phyloP scores from a whole-genome alignment of 2,888 invertebrate species.

The Gryllus longicercus region DNA sequence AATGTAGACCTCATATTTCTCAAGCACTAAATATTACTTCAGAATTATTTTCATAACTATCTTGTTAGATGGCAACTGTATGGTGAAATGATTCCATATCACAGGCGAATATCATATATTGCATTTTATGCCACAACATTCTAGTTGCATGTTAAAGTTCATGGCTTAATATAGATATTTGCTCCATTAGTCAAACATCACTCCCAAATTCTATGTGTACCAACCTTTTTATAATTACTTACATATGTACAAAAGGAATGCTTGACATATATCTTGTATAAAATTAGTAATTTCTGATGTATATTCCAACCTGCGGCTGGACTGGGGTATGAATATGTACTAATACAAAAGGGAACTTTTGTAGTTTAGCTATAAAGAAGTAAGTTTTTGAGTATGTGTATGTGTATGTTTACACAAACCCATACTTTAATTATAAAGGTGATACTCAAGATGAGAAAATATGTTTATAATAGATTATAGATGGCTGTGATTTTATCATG shows the following conservation, averaged over 20 bases:
- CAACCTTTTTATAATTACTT: not conserved
- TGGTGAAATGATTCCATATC: not conserved
- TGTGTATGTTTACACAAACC: not conserved
- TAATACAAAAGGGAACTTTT: constrained; percentile 3
- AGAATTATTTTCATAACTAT: not conserved
- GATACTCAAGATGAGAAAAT: not conserved
- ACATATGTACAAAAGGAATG: not conserved
- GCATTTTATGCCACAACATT: too few relatives aligned
- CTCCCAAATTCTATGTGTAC: not conserved
- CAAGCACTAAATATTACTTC: not conserved
- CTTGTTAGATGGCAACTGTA: not conserved
- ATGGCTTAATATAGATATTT: not conserved
- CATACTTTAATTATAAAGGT: not conserved
- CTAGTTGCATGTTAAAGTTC: too few relatives aligned
- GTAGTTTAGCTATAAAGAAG: not conserved
- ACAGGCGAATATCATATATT: not conserved
- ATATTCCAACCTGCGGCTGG: constrained; percentile 17
- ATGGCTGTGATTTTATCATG: not conserved
- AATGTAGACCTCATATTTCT: constrained; percentile 17
- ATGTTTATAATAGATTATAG: constrained; percentile 2
- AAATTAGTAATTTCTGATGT: constrained; percentile 7
- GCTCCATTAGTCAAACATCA: not conserved
- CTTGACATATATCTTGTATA: not conserved
- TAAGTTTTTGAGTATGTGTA: not conserved
- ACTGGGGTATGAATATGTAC: not conserved